These are phyloP conservation scores for Dreissena polymorpha DNA, from an alignment of 1,140 invertebrate species.

Conservation along the genomic window DNA sequence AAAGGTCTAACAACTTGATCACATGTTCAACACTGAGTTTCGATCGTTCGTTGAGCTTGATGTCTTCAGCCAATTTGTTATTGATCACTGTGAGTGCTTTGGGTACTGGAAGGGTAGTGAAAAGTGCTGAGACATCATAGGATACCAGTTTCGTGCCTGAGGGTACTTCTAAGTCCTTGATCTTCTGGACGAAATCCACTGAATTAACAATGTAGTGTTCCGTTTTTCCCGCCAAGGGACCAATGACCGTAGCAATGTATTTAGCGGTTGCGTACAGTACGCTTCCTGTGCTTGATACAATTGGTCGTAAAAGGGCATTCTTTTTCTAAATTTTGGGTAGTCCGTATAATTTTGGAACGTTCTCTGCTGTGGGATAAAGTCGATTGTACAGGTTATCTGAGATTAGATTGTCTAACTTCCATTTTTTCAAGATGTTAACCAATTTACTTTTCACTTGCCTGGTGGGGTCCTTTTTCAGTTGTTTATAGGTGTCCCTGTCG, in stretches of 20 bases:
- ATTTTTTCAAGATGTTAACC: no score
- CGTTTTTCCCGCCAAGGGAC: neutral
- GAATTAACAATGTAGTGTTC: slow-evolving; percentile 22
- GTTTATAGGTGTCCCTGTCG: no score
- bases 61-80: neutral
- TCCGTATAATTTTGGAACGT: slow-evolving; percentile 10
- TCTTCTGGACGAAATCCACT: slow-evolving; percentile 30
- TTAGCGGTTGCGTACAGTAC: slow-evolving; percentile 4
- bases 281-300: slow-evolving; percentile 4
- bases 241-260: slow-evolving; percentile 10
- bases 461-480: no score
- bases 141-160: slow-evolving; percentile 5
- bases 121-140: slow-evolving; percentile 32
- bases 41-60: neutral
- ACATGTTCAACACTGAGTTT: neutral
- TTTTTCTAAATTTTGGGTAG: slow-evolving; percentile 15
- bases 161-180: slow-evolving; percentile 14
- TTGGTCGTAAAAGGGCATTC: neutral
- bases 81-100: slow-evolving; percentile 30
- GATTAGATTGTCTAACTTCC: neutral
- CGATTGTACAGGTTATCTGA: slow-evolving; percentile 1
- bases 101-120: slow-evolving; percentile 29
- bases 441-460: no score
- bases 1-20: neutral
- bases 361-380: slow-evolving; percentile 26